Conservation (phyloP, 2,888 invertebrate genomes). For the Chaitophorus viminalis region DNA sequence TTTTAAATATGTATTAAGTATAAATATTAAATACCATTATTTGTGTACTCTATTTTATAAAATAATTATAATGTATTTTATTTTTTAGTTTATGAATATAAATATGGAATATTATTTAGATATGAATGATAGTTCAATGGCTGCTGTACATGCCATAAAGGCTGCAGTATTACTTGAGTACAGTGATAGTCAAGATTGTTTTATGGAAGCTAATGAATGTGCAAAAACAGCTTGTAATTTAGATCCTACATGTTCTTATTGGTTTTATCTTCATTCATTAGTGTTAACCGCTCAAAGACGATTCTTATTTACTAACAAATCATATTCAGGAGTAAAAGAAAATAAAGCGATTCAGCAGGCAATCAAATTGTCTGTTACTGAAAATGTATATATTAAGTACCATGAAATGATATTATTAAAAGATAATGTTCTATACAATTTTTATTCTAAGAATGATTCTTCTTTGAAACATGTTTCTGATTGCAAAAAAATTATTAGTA, state of each 20-base stretch:
- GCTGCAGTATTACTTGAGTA: conserved; percentile 36
- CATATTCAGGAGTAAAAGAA: neutral
- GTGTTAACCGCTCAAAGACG: conserved; percentile 4
- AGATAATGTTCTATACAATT: conserved; percentile 7
- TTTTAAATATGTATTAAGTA: no score
- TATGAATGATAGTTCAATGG: neutral
- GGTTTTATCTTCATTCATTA: conserved; percentile 32
- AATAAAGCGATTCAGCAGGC: neutral
- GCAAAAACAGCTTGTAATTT: conserved; percentile 16
- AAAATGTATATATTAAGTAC: neutral
- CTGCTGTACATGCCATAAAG: neutral
- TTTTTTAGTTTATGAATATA: conserved; percentile 3
- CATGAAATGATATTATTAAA: conserved; percentile 11
- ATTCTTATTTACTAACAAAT: neutral
- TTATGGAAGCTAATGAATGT: conserved; percentile 19
- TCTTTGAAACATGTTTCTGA: neutral
- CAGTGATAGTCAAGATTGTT: neutral
- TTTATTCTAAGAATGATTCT: neutral
- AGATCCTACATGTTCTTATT: neutral
- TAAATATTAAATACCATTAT: no score
- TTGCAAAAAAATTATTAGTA: neutral
- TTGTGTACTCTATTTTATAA: no score
- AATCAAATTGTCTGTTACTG: neutral
- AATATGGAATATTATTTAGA: neutral
- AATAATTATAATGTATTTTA: neutral